These are phyloP conservation scores for Tragelaphus strepsiceros DNA, from an alignment of 2,113 vertebrate species.

Conservation along the genomic window DNA sequence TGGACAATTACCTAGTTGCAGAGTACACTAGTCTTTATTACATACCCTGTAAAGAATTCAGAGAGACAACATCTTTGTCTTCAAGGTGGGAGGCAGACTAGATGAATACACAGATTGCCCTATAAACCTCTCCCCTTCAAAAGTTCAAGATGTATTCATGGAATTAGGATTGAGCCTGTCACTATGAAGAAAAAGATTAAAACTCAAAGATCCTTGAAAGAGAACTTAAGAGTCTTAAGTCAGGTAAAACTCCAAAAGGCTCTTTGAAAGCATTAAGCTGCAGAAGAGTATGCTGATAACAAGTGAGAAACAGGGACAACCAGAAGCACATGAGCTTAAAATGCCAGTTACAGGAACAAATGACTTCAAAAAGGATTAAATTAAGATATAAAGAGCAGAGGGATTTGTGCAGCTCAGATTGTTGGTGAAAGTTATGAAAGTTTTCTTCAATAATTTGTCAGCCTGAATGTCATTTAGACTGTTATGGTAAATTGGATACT, in stretches of 20 bases:
- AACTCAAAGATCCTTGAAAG: conserved; percentile 1
- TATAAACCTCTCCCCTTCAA: neutral
- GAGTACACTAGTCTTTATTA: neutral
- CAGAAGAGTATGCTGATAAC: neutral
- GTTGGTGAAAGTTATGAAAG: neutral
- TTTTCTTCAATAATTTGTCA: neutral
- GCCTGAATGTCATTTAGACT: neutral
- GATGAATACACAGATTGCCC: neutral
- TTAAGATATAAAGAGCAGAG: conserved; percentile 24
- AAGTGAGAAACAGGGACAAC: neutral
- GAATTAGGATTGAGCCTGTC: neutral
- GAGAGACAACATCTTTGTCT: neutral
- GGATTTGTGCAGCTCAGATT: neutral
- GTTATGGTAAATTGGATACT: neutral
- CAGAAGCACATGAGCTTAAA: conserved; percentile 15
- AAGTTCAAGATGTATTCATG: conserved; percentile 4
- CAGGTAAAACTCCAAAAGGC: neutral
- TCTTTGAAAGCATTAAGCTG: conserved; percentile 22
- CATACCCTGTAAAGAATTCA: neutral
- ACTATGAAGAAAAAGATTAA: neutral
- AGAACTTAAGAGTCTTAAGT: conserved; percentile 15
- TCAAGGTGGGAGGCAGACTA: neutral
- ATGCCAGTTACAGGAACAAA: neutral
- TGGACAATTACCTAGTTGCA: neutral
- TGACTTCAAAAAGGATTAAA: conserved; percentile 9